These are phyloP conservation scores for Sisyra terminalis DNA, from an alignment of 2,888 invertebrate genomes.

Conservation along the genomic window DNA sequence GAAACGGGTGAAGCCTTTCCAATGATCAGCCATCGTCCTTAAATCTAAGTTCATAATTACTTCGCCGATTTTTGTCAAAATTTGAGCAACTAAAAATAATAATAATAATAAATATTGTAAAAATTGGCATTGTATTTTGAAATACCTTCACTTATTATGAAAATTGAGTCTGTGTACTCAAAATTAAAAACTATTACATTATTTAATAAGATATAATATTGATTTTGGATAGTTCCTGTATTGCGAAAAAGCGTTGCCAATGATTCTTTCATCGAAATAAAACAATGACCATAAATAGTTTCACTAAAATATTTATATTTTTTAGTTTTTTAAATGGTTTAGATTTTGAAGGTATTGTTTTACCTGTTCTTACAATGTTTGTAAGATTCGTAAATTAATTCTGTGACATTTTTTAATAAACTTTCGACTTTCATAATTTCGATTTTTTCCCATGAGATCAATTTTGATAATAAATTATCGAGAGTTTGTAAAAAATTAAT, in stretches of 20 bases:
- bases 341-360: too few relatives aligned
- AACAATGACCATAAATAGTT: constrained; percentile 24
- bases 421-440: constrained; percentile 9
- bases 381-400: constrained; percentile 28
- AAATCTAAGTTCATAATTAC: constrained; percentile 31
- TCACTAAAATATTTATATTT: constrained; percentile 23
- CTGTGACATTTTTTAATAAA: constrained; percentile 19
- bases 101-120: neutral
- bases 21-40: constrained; percentile 36
- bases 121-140: neutral
- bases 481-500: constrained; percentile 13
- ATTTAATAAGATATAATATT: constrained; percentile 27
- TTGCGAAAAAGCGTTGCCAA: constrained; percentile 28
- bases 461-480: constrained; percentile 11
- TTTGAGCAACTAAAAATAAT: constrained; percentile 27
- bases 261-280: constrained; percentile 23
- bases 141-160: neutral
- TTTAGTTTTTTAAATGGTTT: too few relatives aligned
- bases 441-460: constrained; percentile 10
- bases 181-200: constrained; percentile 28
- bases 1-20: constrained; percentile 32
- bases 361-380: constrained; percentile 35
- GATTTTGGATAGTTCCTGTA: constrained; percentile 29
- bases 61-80: constrained; percentile 30
- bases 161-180: constrained; percentile 21